phyloP scores from a whole-genome alignment of 2,797 vertebrate genomes.

The Pantherophis alleghaniensis region DNA sequence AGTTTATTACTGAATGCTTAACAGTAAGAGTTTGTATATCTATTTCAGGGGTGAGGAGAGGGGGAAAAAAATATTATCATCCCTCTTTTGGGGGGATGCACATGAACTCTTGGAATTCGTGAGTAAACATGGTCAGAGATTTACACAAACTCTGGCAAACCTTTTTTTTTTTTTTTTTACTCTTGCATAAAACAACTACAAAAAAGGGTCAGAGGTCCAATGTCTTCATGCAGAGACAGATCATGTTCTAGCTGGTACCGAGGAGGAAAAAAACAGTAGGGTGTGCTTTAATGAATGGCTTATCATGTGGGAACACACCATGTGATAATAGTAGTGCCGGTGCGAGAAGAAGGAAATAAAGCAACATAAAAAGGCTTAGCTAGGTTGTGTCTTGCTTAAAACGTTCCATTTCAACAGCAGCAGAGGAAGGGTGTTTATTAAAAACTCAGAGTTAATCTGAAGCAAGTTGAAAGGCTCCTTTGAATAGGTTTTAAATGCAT shows the following conservation, averaged over 20 bases:
- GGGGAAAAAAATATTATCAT: constrained; percentile 61
- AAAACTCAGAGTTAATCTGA: constrained; percentile 57
- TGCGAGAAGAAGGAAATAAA: constrained; percentile 69
- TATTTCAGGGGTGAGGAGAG: constrained; percentile 62
- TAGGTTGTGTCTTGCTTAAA: constrained; percentile 69
- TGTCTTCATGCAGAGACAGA: constrained; percentile 77
- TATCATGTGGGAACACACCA: constrained; percentile 82
- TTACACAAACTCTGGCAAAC: constrained; percentile 77
- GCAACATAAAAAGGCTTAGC: constrained; percentile 64
- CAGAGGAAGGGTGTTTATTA: constrained; percentile 64
- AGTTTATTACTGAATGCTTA: constrained; percentile 76
- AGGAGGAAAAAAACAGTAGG: constrained; percentile 79
- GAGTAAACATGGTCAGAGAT: constrained; percentile 81
- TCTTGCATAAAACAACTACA: constrained; percentile 77
- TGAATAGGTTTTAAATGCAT: constrained; percentile 55
- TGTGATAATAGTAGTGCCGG: constrained; percentile 79
- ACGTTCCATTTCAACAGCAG: constrained; percentile 62
- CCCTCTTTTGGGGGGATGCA: constrained; percentile 66
- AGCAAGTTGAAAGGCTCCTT: constrained; percentile 60
- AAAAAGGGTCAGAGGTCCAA: constrained; percentile 79
- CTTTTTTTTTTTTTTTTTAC: constrained; percentile 71
- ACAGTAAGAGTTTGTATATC: constrained; percentile 76
- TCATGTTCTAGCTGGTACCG: constrained; percentile 81
- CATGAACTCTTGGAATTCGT: constrained; percentile 75
- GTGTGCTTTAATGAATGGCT: constrained; percentile 85